Base-by-base conservation (phyloP, 1,140 invertebrate species). In the Caenorhabditis remanei region DNA sequence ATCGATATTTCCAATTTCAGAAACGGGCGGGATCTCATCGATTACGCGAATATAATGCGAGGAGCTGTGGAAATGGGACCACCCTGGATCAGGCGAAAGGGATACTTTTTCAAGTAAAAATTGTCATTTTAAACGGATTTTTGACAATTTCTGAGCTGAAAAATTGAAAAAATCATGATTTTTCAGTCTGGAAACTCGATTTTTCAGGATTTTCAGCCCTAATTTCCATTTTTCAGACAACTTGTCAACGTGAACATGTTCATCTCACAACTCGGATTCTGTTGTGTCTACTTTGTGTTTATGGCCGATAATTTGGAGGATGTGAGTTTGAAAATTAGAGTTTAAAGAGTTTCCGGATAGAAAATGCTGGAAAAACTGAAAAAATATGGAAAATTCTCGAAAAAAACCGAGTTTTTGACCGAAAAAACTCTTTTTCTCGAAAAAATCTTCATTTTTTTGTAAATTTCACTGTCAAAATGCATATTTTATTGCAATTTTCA, bases 201-300 rank as follows among this genome's bases (percentile, higher is more conserved):
- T 46, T 46, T 46, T 3, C 3, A 63, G 32, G 32, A 63, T 40
- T 32, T 63, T 6, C 16, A 58, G 8, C 50, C 50, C 9, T 21
- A 58, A 65, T 46, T 16, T 11, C 1, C 24, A 58, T 46, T 53
- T 55, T 89, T 71, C 82, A 92, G 90, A 79, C 91, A 92, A 90
- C 71, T 93, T 6, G 91, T 92, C 43, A 92, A 92, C 58, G 79
- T 85, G n/a, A 92, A 88, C 93, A 94, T 98, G 84, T 96, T 96
- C 88, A 95, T 98, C 89, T 97, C 96, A 48, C 97, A 98, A 94
- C 93, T 98, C 90, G 97, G 97, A 56, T 98, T 98, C 94, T 98
- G 97, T 93, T 97, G 96, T 94, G 96, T 98, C 0, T 98, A 98
- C 93, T 96, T 97, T 93, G 95, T 98, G 24, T 98, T 98, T 94